phyloP scores from a whole-genome alignment of 2,888 invertebrate genomes.

The Agapetus fuscipes region DNA sequence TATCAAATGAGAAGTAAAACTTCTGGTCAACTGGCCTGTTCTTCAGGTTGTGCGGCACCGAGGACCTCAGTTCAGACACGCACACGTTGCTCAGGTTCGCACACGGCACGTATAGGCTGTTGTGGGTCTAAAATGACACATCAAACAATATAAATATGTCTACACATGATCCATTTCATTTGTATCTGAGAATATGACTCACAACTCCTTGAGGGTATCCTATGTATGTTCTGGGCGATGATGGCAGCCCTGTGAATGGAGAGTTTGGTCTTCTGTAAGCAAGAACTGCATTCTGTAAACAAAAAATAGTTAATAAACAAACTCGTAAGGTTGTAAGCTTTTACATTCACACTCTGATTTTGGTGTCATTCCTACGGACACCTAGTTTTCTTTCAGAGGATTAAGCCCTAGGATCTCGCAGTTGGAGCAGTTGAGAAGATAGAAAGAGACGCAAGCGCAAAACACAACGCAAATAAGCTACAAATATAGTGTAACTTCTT shows the following conservation, averaged over 20 bases:
- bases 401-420: too few relatives aligned
- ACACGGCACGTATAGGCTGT: constrained; percentile 2
- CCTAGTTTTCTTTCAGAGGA: too few relatives aligned
- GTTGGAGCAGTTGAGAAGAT: too few relatives aligned
- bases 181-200: background rate
- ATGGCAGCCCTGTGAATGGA: background rate
- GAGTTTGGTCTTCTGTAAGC: constrained; percentile 1
- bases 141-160: background rate
- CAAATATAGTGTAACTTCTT: too few relatives aligned
- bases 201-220: constrained; percentile 4
- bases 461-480: too few relatives aligned
- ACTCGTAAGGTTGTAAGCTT: too few relatives aligned
- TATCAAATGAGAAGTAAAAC: constrained; percentile 5
- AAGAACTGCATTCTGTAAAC: constrained; percentile 10
- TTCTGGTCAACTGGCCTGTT: background rate
- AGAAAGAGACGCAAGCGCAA: too few relatives aligned
- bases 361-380: too few relatives aligned
- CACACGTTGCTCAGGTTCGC: constrained; percentile 6
- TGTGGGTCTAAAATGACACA: constrained; percentile 1
- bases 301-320: too few relatives aligned
- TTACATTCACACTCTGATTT: too few relatives aligned
- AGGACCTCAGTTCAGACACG: constrained; percentile 6
- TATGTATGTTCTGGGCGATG: background rate
- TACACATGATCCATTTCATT: background rate
- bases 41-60: background rate